Conservation (phyloP, 2,888 invertebrate species). For the Nymphalis urticae region DNA sequence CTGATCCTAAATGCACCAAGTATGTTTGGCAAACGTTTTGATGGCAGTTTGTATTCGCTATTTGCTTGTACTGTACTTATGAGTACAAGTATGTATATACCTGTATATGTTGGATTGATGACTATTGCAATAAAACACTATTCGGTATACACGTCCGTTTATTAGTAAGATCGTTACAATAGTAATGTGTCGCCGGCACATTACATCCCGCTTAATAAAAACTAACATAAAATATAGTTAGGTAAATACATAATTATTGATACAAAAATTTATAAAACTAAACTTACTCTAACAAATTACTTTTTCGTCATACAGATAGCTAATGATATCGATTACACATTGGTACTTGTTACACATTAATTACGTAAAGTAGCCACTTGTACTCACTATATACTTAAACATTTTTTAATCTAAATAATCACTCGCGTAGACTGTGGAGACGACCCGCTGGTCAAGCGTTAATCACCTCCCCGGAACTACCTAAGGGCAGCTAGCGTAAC, state of each 20-base stretch:
- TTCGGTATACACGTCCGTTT: background rate
- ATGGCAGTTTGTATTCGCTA: no score
- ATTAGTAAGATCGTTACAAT: background rate
- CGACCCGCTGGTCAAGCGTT: no score
- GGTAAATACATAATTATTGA: background rate
- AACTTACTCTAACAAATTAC: slow-evolving; percentile 2
- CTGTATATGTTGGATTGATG: background rate
- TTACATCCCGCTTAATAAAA: background rate
- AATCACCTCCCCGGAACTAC: background rate
- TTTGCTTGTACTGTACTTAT: no score
- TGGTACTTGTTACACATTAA: slow-evolving; percentile 3
- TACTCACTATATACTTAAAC: no score
- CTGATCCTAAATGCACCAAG: no score
- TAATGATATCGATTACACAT: background rate
- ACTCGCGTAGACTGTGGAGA: no score
- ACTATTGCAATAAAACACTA: background rate
- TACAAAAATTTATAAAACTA: background rate
- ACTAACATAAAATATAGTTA: background rate
- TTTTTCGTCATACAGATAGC: background rate
- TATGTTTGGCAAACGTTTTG: no score
- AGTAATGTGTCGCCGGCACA: background rate
- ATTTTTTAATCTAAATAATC: no score
- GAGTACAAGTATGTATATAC: no score
- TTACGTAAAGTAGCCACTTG: background rate
- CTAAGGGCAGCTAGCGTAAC: background rate